phyloP scores from a whole-genome alignment of 2,113 vertebrate genomes.

The Colaptes auratus region DNA sequence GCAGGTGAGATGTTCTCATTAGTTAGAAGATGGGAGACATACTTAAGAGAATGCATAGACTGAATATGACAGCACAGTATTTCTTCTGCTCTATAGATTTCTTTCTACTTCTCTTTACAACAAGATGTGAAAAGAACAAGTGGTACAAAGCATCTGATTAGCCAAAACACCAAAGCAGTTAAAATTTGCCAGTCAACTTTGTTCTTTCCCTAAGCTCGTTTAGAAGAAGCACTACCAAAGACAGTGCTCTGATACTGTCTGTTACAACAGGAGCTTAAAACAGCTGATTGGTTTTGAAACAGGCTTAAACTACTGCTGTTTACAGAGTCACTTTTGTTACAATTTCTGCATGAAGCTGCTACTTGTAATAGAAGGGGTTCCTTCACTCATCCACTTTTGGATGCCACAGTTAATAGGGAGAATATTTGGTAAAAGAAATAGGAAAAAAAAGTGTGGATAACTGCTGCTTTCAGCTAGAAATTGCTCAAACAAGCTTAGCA shows the following conservation, averaged over 20 bases:
- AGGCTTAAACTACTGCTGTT: constrained; percentile 30
- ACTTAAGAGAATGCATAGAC: background rate
- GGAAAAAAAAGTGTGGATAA: background rate
- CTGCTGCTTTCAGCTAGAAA: constrained; percentile 48
- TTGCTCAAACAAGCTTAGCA: constrained; percentile 19
- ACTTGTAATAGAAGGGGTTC: background rate
- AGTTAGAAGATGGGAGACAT: background rate
- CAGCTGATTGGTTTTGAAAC: constrained; percentile 42
- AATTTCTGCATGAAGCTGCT: background rate
- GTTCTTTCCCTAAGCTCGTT: background rate
- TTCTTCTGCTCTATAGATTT: background rate
- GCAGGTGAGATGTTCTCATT: background rate
- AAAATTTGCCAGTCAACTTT: background rate
- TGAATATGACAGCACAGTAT: background rate
- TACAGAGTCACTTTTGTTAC: background rate
- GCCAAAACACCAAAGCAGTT: background rate
- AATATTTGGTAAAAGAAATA: constrained; percentile 19
- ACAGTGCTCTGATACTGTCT: background rate
- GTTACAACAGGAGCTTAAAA: constrained; percentile 34
- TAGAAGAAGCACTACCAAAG: background rate
- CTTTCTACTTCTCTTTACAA: background rate
- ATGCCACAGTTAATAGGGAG: constrained; percentile 26
- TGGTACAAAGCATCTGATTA: background rate
- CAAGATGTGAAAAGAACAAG: background rate
- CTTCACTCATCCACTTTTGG: constrained; percentile 34